Base-by-base conservation (phyloP, 2,888 invertebrate genomes). In the Pogonocherus hispidulus region DNA sequence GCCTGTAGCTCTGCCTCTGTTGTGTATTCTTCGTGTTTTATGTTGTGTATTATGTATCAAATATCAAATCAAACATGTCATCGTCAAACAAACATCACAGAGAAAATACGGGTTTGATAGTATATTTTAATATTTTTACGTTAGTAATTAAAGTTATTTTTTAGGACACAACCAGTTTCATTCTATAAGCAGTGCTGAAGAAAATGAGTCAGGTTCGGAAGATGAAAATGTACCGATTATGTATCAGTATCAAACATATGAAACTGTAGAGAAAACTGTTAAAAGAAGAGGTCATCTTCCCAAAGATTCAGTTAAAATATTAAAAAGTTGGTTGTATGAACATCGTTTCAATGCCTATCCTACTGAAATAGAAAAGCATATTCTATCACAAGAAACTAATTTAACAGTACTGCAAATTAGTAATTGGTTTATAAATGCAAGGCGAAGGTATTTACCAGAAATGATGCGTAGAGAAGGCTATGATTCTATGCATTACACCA, bases 311-410 rank as follows among this genome's bases (percentile, higher is more conserved):
- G 85, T 85, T 1, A 85, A 85, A 73, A 83, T 84, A 14, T 70
- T 86, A 57, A 86, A 85, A 76, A 83, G 79, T 71, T 86, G 86
- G 86, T 69, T 86, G 3, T 86, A 86, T 54, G 86, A 86, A 67
- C 86, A 86, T 67, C 72, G 85, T 56, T 86, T 85, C 66, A 85
- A 86, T 75, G 86, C 86, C 0, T 86, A 86, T 75, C 86, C 86
- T 0, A 85, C 84, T 2, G 86, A 86, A 79, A 80, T 84, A n/a
- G 86, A 86, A 66, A 86, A 86, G 66, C 82, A 84, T 64, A 80
- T 83, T 8, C 73, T 86, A 6, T 85, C 86, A 2, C 84, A 84
- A 75, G 85, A 84, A 64, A 85, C 86, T 1, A 82, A 83, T 67
- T 73, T 86, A 32, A 86, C 86, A 2, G 85, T 85, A 41, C 74